Base-by-base conservation (phyloP, 2,113 vertebrate genomes). In the Mugil cephalus region DNA sequence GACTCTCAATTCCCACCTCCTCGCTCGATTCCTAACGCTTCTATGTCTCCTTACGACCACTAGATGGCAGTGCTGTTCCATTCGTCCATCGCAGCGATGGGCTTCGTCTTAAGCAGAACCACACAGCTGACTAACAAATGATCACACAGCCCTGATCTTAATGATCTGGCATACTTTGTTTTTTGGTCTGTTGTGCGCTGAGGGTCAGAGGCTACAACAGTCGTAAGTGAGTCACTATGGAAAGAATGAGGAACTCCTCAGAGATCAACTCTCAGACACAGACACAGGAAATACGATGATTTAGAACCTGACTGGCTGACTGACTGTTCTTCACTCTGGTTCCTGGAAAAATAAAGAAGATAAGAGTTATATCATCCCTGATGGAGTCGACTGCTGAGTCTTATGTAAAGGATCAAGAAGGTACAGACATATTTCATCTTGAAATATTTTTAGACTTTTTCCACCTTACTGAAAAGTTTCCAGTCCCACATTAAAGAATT, bases 41-140 rank as follows among this genome's bases (percentile, higher is more conserved):
- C 7, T 17, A 6, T 6, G 18, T 52, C 12, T 15, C 14, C 1
- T 24, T 7, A 4, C 10, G 24, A 35, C 83, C 89, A 84, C 81
- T 84, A 91, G 92, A 67, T 84, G 92, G 79, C 63, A 90, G 83
- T 79, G 87, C 80, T 69, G 87, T 15, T 50, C 69, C 70, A 74
- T 8, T 63, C 30, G 21, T n/a, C 1, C 4, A 10, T 42, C 1
- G 3, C 14, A 34, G 45, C 19, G 6, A 35, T 9, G 13, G 0
- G 0, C 18, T 43, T 24, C 30, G 36, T 14, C 59, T 14, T 39
- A 9, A 15, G 30, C 35, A 21, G 45, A 69, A 62, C 30, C 24
- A 34, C 58, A 56, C 14, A 58, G 58, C 24, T 70, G 55, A 75
- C 63, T 67, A 34, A 63, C 46, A 81, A 55, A 50, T 42, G 19